phyloP scores from a whole-genome alignment of 2,113 vertebrate genomes.

The Pseudorasbora parva region DNA sequence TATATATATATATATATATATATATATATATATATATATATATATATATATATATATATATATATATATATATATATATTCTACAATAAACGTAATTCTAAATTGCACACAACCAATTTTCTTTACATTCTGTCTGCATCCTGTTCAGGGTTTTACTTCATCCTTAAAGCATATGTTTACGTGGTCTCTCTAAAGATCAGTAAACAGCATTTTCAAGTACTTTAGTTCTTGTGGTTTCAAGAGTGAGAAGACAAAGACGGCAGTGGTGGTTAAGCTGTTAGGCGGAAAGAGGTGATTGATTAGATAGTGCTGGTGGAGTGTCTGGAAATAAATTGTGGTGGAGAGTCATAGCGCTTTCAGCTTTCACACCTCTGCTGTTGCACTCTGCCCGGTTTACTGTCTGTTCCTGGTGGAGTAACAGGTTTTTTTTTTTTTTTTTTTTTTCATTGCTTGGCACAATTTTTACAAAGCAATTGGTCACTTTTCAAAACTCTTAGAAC shows the following conservation, averaged over 20 bases:
- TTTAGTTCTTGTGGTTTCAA: conserved; percentile 42
- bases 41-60: too few species aligned
- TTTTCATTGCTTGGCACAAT: too few species aligned
- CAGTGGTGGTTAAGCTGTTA: conserved; percentile 65
- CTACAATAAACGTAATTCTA: not conserved
- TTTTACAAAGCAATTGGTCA: too few species aligned
- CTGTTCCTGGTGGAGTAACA: not conserved
- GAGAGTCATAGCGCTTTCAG: conserved; percentile 60
- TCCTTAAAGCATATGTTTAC: not conserved
- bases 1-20: too few species aligned
- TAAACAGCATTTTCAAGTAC: not conserved
- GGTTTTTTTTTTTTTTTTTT: too few species aligned
- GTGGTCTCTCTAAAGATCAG: not conserved
- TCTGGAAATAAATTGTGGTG: conserved; percentile 72
- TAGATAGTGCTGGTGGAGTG: conserved; percentile 55
- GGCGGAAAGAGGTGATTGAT: conserved; percentile 70
- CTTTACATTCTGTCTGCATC: not conserved
- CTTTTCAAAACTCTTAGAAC: too few species aligned
- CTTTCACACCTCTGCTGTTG: conserved; percentile 3
- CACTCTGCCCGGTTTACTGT: not conserved
- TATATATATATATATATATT: too few species aligned
- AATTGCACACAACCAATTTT: not conserved
- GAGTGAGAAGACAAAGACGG: conserved; percentile 67
- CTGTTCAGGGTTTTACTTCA: not conserved
- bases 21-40: too few species aligned